A percentile compares a stretch with the other conserved stretches of the same genome.
phyloP scores from a whole-genome alignment of 2,888 invertebrate species.

The Drosophila rubida region DNA sequence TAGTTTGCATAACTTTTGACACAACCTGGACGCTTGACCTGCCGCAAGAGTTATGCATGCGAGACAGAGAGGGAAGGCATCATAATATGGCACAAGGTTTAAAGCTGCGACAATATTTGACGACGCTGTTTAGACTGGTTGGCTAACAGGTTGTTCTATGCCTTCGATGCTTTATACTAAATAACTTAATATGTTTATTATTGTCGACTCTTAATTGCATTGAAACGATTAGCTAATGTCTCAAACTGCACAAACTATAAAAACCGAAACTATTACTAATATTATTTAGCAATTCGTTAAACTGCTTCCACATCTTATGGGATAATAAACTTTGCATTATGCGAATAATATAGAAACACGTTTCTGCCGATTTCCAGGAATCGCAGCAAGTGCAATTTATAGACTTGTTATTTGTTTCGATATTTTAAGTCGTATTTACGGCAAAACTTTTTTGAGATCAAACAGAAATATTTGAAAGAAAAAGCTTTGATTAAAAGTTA shows the following conservation, averaged over 20 bases:
- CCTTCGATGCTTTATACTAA: neutral
- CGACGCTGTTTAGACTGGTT: constrained; percentile 7
- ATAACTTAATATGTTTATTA: neutral
- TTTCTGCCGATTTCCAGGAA: neutral
- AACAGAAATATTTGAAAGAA: too few relatives aligned
- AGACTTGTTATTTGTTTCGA: neutral
- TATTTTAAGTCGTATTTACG: too few relatives aligned
- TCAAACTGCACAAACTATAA: neutral
- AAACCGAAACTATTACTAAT: neutral
- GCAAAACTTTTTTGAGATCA: neutral
- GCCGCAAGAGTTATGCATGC: constrained; percentile 52
- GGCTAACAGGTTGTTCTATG: constrained; percentile 1
- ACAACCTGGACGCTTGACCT: constrained; percentile 68
- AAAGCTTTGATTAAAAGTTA: too few relatives aligned
- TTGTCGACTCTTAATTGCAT: neutral
- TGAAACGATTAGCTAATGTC: neutral
- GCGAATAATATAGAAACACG: neutral
- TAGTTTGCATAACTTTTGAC: constrained; percentile 75
- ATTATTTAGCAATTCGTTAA: neutral
- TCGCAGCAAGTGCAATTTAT: too few relatives aligned
- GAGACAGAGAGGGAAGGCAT: neutral
- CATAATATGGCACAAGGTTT: constrained; percentile 11
- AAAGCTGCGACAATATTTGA: constrained; percentile 16
- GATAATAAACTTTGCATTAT: neutral
- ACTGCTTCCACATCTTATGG: neutral